Evolutionary conservation across 2,888 invertebrate species (phyloP), one percentile per base, ranked within the genome.

Genomic region (Oeneis ivallda): DNA sequence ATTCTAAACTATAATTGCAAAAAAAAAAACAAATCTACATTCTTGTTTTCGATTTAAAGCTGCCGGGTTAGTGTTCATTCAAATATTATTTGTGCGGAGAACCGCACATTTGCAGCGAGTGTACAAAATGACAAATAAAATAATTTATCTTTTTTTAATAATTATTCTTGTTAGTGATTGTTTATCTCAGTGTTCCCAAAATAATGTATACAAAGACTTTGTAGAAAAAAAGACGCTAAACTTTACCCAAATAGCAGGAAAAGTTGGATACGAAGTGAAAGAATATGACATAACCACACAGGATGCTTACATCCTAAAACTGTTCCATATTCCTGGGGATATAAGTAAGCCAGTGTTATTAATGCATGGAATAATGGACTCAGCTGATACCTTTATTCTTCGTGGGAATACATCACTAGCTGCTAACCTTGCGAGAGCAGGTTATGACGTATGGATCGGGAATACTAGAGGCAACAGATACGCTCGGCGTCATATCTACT

Each of bases 401-500:
- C 69, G 83, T 66, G 80, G 79, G 17, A 72, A 73, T 0, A 60
- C 45, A 2, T 82, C 84, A 0, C 50, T 82, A 7, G 77, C 71
- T 1, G 68, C 74, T 0, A 65, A 70, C 0, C 75, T 93, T 19
- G 91, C 92, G 0, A 86, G 91, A 50, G 76, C 76, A 10, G 93
- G 92, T 0, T 93, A 92, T 71, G 94, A 94, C 56, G 78, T 84
- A 0, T 85, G 83, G 84, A 54, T 76, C 2, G 76, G 75, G 0
- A 83, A 82, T 67, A 82, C 84, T 5, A 87, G 95, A 62, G 95
- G 95, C 7, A 94, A 92, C 73, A 87, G 85, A 4, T 94, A 94
- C 75, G 90, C 93, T 6, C 82, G 89, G 49, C 81, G 81, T 4
- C 95, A 95, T 73, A 70, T 76, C 0, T 79, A 77, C 0, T 70